Percentiles rank a stretch among this genome's conserved stretches.
Evolutionary conservation across 2,888 invertebrate genomes (phyloP).

Genomic region (Trisateles emortualis): DNA sequence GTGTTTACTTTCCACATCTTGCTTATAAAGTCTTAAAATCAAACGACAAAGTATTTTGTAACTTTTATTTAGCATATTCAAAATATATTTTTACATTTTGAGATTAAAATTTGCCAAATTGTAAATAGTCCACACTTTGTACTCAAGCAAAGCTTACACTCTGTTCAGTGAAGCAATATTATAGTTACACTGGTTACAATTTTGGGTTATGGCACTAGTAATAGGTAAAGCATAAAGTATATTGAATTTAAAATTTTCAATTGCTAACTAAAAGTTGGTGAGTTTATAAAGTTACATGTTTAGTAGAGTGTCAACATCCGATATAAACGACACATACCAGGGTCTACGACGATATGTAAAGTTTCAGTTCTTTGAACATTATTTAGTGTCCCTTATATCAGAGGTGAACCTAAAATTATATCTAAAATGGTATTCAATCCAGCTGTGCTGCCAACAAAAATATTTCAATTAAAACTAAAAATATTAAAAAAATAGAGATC

Average conservation of each 20-base stretch:
- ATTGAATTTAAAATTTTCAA: constrained; percentile 10
- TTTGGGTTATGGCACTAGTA: constrained; percentile 43
- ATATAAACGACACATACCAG: not conserved
- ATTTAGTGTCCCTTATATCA: not conserved
- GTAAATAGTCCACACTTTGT: constrained; percentile 65
- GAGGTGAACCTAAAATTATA: not conserved
- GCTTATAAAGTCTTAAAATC: no score
- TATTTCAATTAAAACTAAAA: constrained; percentile 18
- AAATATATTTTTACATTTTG: constrained; percentile 75
- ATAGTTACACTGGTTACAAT: constrained; percentile 20
- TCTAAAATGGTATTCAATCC: constrained; percentile 22
- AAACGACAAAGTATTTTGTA: constrained; percentile 24
- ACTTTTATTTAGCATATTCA: constrained; percentile 73
- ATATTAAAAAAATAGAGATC: constrained; percentile 29
- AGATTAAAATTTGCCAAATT: constrained; percentile 62
- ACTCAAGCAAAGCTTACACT: constrained; percentile 68
- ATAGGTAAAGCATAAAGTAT: constrained; percentile 23
- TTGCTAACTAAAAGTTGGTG: constrained; percentile 22
- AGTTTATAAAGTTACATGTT: constrained; percentile 4
- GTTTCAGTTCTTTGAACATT: not conserved
- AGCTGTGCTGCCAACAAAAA: constrained; percentile 43
- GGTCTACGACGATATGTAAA: not conserved
- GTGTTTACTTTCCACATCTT: not conserved
- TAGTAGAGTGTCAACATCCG: not conserved
- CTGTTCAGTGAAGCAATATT: constrained; percentile 22